Base-by-base conservation (phyloP, 1,140 invertebrate genomes). In the Metaphire vulgaris region DNA sequence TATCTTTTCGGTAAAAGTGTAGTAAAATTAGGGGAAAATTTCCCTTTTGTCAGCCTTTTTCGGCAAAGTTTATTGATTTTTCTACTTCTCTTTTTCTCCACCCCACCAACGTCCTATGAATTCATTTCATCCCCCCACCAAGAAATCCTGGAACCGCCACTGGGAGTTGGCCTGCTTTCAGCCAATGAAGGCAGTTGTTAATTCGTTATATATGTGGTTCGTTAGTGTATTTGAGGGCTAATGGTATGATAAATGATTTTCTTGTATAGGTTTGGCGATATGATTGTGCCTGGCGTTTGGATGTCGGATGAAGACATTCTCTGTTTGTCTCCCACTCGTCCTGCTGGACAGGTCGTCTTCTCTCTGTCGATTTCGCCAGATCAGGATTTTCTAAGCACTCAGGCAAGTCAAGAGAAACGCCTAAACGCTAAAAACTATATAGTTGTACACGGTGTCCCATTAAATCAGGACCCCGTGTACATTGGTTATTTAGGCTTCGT, bases 321-420 rank as follows among this genome's bases (percentile, higher is more conserved):
- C 1, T 81, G 80, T 72, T 64, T 28, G 1, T 33, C 74, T 31
- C 80, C 80, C 15, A 2, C 75, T 33, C 72, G 67, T 34, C 30
- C 32, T 28, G 75, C 33, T 21, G 77, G 75, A 1, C 30, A 2
- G 1, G 74, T 79, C 29, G 21, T 67, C 33, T 31, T 80, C 15
- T 78, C 79, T 71, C 65, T 80, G 15, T 79, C 78, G 14, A 30
- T 76, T 14, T 69, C 78, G 74, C 77, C 74, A 32, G 31, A 1
- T 21, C 32, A n/a, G 26, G 64, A 72, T 12, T 80, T 73, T 66
- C 78, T 77, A 26, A 76, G 77, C 32, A 76, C 79, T 34, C 71
- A 79, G 77, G 80, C 79, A 78, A 12, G 21, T 1, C 12, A 32
- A 67, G 26, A 29, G 15, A 66, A 29, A 68, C 14, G 1, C 1